Conservation (phyloP, 2,113 vertebrate species). For the Machaerirhynchus nigripectus region DNA sequence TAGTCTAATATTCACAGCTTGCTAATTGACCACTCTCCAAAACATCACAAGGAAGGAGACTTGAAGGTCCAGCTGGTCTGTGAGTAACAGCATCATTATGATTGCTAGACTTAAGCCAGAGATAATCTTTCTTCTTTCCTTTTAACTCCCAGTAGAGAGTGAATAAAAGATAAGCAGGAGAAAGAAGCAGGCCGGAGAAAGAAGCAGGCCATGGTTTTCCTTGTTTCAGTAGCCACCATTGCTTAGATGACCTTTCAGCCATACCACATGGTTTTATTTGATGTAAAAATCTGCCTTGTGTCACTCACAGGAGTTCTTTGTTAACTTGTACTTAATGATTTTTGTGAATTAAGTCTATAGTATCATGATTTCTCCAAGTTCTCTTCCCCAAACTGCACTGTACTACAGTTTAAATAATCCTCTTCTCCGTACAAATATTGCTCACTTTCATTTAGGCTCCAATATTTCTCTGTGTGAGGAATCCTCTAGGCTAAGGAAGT, state of each 20-base stretch:
- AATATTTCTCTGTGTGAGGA: background rate
- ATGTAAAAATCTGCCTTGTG: background rate
- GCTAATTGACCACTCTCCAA: background rate
- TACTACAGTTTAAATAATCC: background rate
- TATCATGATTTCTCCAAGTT: background rate
- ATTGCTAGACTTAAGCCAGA: background rate
- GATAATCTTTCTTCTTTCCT: background rate
- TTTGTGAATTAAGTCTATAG: background rate
- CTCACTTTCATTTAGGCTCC: background rate
- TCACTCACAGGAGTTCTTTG: background rate
- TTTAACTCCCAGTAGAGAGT: background rate
- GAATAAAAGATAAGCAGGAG: background rate
- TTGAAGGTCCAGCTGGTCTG: background rate
- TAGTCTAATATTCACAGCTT: background rate
- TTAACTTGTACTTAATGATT: background rate
- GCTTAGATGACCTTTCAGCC: background rate
- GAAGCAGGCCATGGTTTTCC: background rate
- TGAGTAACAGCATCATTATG: background rate
- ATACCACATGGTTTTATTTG: background rate
- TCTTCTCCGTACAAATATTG: background rate
- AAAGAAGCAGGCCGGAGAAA: background rate
- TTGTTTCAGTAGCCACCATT: background rate
- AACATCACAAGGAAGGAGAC: background rate
- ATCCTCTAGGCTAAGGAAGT: background rate
- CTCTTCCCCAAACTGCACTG: background rate